A percentile compares a stretch with the other conserved stretches of the same genome.
phyloP scores from a whole-genome alignment of 2,113 vertebrate genomes.

The Hippocampus zosterae region DNA sequence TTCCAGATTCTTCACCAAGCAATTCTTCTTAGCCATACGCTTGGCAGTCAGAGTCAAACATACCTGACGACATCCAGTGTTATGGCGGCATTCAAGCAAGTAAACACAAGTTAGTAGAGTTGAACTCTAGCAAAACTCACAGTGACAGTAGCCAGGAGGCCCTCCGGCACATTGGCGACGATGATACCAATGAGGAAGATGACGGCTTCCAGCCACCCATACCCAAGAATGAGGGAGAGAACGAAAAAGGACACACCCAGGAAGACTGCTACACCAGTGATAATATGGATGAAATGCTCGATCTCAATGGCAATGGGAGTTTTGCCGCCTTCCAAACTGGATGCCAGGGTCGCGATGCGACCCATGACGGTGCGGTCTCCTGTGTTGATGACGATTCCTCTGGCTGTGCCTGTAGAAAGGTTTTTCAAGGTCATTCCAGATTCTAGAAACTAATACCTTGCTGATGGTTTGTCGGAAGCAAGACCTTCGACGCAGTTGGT shows the following conservation, averaged over 20 bases:
- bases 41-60: conserved; percentile 83
- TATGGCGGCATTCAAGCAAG: not conserved
- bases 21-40: conserved; percentile 94
- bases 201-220: conserved; percentile 88
- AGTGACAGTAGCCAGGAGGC: conserved; percentile 82
- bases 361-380: conserved; percentile 92
- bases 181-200: conserved; percentile 98
- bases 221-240: conserved; percentile 89
- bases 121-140: conserved; percentile 58
- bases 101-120: not conserved
- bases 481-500: conserved; percentile 96
- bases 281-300: conserved; percentile 92
- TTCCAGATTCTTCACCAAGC: conserved; percentile 93
- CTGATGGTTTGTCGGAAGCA: not conserved
- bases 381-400: conserved; percentile 84
- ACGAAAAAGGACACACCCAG: conserved; percentile 88
- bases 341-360: conserved; percentile 85
- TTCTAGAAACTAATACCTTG: not conserved
- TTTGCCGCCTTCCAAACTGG: conserved; percentile 81
- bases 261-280: conserved; percentile 93
- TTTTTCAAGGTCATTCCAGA: not conserved
- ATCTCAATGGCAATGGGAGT: conserved; percentile 89
- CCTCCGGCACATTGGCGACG: conserved; percentile 87
- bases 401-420: conserved; percentile 75
- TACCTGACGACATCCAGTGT: conserved; percentile 47